phyloP scores from a whole-genome alignment of 2,797 vertebrate genomes.

The Brachymystax lenok region DNA sequence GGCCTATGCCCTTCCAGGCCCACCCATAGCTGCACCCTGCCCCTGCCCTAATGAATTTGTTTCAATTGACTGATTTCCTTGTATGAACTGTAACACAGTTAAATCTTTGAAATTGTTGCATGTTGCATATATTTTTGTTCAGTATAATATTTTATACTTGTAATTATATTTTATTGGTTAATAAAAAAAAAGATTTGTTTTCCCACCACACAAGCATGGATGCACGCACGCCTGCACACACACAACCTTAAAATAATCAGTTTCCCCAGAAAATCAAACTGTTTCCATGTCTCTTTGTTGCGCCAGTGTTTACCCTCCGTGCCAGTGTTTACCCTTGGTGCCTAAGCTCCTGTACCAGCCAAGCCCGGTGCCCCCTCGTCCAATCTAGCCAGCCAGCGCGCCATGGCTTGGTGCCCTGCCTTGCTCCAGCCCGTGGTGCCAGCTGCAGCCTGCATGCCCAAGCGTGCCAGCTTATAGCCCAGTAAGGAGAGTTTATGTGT shows the following conservation, averaged over 20 bases:
- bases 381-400: slow-evolving; percentile 34
- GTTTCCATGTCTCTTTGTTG: neutral
- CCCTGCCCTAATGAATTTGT: too few species aligned
- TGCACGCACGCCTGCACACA: neutral
- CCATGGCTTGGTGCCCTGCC: slow-evolving; percentile 38
- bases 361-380: slow-evolving; percentile 18
- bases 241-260: too few species aligned
- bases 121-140: too few species aligned
- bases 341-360: neutral
- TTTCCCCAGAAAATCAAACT: neutral
- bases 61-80: too few species aligned
- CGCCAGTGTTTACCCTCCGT: neutral
- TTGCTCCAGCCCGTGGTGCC: slow-evolving; percentile 41
- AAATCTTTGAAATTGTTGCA: too few species aligned
- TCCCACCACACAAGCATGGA: neutral
- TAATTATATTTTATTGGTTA: too few species aligned
- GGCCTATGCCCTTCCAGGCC: too few species aligned
- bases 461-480: slow-evolving; percentile 53
- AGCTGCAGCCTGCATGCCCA: slow-evolving; percentile 61
- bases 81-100: too few species aligned
- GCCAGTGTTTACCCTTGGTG: neutral
- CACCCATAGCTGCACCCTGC: too few species aligned
- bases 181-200: too few species aligned
- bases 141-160: too few species aligned
- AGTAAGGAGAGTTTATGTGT: slow-evolving; percentile 12